Evolutionary conservation across 2,797 vertebrate species (phyloP).

Genomic region (Spizella passerina): DNA sequence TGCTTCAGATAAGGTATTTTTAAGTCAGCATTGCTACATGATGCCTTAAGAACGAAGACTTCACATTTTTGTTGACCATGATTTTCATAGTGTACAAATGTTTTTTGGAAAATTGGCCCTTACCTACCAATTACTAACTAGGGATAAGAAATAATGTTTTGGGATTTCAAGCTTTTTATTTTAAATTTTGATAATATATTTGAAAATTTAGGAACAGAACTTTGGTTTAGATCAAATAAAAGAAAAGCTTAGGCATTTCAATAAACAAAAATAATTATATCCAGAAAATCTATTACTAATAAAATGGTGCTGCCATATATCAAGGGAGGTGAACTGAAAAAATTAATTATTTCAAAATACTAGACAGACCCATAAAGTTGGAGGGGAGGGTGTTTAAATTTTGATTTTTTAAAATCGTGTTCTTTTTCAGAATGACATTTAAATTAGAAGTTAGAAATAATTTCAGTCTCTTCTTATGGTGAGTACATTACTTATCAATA

Average conservation of each 20-base stretch:
- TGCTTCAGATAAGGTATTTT: not conserved
- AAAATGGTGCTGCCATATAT: not conserved
- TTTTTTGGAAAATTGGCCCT: not conserved
- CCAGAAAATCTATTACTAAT: not conserved
- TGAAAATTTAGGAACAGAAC: not conserved
- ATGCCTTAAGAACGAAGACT: not conserved
- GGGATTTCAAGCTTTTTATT: accelerated
- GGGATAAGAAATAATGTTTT: not conserved
- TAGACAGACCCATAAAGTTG: not conserved
- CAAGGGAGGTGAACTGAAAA: not conserved
- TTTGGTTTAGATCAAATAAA: not conserved
- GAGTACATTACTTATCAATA: not conserved
- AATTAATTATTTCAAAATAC: not conserved
- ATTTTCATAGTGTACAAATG: not conserved
- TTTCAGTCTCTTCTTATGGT: not conserved
- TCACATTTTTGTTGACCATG: not conserved
- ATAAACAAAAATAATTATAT: not conserved
- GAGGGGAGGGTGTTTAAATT: not conserved
- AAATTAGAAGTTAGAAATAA: not conserved
- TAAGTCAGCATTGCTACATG: not conserved
- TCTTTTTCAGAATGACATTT: not conserved
- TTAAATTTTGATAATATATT: not conserved
- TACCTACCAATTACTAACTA: not conserved
- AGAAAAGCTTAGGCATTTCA: not conserved
- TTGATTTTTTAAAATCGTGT: not conserved